phyloP scores from a whole-genome alignment of 2,113 vertebrate genomes.

The Mus pahari region DNA sequence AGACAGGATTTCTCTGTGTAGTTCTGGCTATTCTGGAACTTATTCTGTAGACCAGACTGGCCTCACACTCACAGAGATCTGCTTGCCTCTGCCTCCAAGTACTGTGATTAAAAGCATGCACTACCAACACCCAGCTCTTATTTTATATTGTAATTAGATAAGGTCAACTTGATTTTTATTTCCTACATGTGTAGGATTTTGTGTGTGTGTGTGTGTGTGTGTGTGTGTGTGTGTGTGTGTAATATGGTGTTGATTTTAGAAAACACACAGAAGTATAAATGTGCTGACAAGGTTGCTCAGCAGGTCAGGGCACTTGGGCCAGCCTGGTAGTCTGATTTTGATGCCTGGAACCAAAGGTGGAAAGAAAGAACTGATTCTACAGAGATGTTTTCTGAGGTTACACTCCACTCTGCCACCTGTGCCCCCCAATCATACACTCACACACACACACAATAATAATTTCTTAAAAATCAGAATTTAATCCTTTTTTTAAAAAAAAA shows the following conservation, averaged over 20 bases:
- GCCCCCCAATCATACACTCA: background rate
- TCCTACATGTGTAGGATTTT: background rate
- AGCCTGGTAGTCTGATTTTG: background rate
- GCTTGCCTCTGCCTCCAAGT: background rate
- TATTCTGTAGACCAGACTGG: background rate
- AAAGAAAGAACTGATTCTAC: background rate
- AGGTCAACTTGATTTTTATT: background rate
- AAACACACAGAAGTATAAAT: conserved; percentile 40
- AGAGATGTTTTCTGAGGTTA: background rate
- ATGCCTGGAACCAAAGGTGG: background rate
- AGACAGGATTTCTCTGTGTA: background rate
- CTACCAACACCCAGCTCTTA: background rate
- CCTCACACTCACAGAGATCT: background rate
- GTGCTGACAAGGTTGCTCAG: background rate
- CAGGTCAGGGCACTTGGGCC: background rate
- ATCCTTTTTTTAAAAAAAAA: no score
- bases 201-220: background rate
- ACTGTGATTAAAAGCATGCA: background rate
- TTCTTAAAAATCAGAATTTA: background rate
- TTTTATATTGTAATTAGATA: conserved; percentile 37
- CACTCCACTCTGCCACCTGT: background rate
- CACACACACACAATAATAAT: background rate
- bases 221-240: background rate
- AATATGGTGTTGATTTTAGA: conserved; percentile 34
- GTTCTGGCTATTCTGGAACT: background rate